phyloP scores from a whole-genome alignment of 2,113 vertebrate species.

The Prochilodus magdalenae region DNA sequence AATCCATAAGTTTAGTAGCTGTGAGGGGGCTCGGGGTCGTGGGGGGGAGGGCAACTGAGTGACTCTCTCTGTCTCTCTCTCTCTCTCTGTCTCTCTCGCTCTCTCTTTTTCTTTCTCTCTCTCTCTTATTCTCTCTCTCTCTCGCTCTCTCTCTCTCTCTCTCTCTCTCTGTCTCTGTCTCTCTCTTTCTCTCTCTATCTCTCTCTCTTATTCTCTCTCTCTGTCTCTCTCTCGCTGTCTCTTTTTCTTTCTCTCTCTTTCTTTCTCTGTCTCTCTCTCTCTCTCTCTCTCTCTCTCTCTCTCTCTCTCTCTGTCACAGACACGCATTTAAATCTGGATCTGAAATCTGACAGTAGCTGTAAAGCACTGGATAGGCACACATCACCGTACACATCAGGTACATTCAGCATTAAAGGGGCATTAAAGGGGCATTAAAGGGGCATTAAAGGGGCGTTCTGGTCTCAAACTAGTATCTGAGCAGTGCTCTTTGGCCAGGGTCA shows the following conservation, averaged over 20 bases:
- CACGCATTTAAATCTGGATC: constrained; percentile 8
- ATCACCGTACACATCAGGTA: too few species aligned
- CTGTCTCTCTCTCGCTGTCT: not conserved
- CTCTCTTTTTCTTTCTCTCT: not conserved
- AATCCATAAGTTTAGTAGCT: not conserved
- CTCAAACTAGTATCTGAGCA: too few species aligned
- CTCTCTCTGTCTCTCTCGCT: not conserved
- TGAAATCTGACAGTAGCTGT: too few species aligned
- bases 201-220: not conserved
- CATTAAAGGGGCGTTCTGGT: too few species aligned
- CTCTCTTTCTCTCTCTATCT: not conserved
- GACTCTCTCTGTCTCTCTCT: not conserved
- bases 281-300: not conserved
- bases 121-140: not conserved
- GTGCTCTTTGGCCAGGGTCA: too few species aligned
- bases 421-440: too few species aligned
- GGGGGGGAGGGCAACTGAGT: too few species aligned
- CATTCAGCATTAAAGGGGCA: too few species aligned
- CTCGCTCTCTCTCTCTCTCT: not conserved
- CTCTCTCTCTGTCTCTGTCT: constrained; percentile 6
- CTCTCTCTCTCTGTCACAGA: constrained; percentile 12
- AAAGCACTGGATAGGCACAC: too few species aligned
- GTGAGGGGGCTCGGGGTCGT: not conserved
- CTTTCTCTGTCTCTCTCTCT: not conserved
- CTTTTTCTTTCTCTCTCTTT: not conserved